Conservation (phyloP, 2,888 invertebrate species). For the Euzophera pinguis region DNA sequence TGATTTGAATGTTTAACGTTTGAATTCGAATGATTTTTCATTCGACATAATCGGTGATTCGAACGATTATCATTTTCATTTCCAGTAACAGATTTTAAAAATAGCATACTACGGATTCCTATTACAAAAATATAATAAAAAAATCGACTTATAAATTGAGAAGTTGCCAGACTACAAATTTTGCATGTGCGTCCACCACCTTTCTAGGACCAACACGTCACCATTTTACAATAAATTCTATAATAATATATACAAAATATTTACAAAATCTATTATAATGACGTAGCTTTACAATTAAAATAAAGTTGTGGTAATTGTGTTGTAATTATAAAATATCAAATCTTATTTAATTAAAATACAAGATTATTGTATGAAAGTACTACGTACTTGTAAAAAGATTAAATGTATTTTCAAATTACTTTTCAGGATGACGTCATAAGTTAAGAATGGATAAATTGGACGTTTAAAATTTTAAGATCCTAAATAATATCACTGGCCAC, state of each 20-base stretch:
- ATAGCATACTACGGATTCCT: no score
- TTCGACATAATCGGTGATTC: no score
- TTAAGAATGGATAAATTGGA: conserved; percentile 2
- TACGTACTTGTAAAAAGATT: background rate
- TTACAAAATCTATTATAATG: conserved; percentile 21
- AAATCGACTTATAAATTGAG: background rate
- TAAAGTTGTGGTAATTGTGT: conserved; percentile 8
- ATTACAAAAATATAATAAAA: no score
- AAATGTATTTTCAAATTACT: background rate
- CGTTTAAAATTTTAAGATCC: conserved; percentile 4
- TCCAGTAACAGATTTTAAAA: no score
- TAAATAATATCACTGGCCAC: conserved; percentile 13
- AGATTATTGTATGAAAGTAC: conserved; percentile 2
- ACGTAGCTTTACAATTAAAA: conserved; percentile 15
- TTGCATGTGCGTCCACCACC: background rate
- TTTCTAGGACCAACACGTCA: conserved; percentile 12
- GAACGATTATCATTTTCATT: no score
- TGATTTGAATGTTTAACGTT: no score
- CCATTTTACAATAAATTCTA: conserved; percentile 1
- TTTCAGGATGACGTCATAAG: conserved; percentile 1
- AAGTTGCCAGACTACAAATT: background rate
- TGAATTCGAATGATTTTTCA: no score
- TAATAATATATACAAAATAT: conserved; percentile 19
- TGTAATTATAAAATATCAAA: conserved; percentile 1
- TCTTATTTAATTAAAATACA: background rate